phyloP scores from a whole-genome alignment of 2,113 vertebrate genomes.

The Brachirus orientalis region DNA sequence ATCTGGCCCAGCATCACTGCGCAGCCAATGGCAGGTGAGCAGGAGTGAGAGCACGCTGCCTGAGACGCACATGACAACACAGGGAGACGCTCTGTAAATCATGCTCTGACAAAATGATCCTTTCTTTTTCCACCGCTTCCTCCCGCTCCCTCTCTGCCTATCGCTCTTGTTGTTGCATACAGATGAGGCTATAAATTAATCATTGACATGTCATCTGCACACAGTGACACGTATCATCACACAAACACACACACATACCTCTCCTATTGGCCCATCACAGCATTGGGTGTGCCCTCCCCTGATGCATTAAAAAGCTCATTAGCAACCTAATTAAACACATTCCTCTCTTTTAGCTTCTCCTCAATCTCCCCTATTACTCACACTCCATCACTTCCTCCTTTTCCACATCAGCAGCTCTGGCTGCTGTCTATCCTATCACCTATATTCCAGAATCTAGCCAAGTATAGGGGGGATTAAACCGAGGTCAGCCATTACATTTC shows the following conservation, averaged over 20 bases:
- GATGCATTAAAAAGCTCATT: slow-evolving; percentile 85
- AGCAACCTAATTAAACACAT: slow-evolving; percentile 86
- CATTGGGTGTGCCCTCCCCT: slow-evolving; percentile 67
- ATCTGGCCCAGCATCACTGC: slow-evolving; percentile 54
- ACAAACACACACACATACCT: slow-evolving; percentile 18
- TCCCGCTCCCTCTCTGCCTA: slow-evolving; percentile 33
- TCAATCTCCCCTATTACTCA: slow-evolving; percentile 82
- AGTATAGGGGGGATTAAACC: slow-evolving; percentile 77
- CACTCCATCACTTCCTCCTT: slow-evolving; percentile 80
- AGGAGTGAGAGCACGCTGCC: slow-evolving; percentile 19
- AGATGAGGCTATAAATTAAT: slow-evolving; percentile 81
- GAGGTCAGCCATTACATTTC: slow-evolving; percentile 81
- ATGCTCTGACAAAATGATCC: slow-evolving; percentile 70
- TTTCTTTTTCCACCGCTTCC: slow-evolving; percentile 46
- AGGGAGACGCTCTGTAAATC: slow-evolving; percentile 64
- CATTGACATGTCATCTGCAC: slow-evolving; percentile 73
- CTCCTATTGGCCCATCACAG: slow-evolving; percentile 41
- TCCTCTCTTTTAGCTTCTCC: slow-evolving; percentile 84
- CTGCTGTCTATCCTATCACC: slow-evolving; percentile 73
- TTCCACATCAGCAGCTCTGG: slow-evolving; percentile 75
- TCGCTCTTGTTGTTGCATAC: slow-evolving; percentile 69
- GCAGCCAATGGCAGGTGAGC: slow-evolving; percentile 64
- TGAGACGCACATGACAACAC: slow-evolving; percentile 45
- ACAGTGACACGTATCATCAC: slow-evolving; percentile 58
- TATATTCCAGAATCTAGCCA: slow-evolving; percentile 72